Evolutionary conservation across 2,113 vertebrate genomes (phyloP).

Genomic region (Pipra filicauda): DNA sequence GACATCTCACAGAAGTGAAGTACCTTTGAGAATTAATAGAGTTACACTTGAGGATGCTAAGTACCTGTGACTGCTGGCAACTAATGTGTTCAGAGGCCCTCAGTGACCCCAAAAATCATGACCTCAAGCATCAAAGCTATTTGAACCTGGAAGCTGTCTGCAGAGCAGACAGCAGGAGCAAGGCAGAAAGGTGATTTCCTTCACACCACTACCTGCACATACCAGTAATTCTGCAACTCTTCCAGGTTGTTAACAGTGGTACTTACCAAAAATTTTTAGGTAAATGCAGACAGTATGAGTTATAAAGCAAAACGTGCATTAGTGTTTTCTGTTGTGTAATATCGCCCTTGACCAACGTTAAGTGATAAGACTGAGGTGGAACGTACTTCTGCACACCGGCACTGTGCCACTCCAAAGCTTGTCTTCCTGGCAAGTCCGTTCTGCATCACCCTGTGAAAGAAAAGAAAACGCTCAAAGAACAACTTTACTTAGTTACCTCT

Average conservation of each 20-base stretch:
- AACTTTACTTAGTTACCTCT: neutral
- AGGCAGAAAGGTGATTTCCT: neutral
- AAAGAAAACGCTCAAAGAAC: neutral
- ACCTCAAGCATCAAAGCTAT: neutral
- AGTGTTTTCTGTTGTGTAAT: neutral
- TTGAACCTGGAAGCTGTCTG: neutral
- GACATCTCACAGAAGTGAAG: neutral
- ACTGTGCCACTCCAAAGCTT: conserved; percentile 83
- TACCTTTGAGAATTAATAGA: neutral
- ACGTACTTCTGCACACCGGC: conserved; percentile 87
- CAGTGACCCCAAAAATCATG: neutral
- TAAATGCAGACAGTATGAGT: neutral
- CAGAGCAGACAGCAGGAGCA: neutral
- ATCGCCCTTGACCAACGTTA: neutral
- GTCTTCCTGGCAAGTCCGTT: conserved; percentile 85
- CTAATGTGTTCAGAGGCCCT: neutral
- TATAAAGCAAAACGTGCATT: neutral
- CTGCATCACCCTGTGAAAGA: conserved; percentile 78
- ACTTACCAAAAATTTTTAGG: neutral
- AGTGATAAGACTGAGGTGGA: neutral
- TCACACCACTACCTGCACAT: neutral
- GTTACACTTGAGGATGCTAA: neutral
- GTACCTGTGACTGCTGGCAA: neutral
- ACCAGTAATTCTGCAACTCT: neutral
- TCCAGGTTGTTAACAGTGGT: neutral